Conservation (phyloP, 2,888 invertebrate species). For the Noctua fimbriata region DNA sequence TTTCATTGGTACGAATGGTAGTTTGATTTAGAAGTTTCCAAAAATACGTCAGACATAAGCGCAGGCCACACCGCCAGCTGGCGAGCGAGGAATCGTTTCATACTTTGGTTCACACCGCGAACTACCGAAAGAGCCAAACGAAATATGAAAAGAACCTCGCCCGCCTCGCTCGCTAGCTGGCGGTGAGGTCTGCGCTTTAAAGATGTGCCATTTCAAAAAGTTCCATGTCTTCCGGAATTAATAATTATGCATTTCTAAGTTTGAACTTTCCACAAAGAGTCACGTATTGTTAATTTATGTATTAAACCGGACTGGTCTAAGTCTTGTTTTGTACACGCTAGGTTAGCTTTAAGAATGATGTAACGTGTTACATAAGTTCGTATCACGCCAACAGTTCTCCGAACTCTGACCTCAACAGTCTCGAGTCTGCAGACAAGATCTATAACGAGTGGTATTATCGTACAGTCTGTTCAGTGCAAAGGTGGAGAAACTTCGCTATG, state of each 20-base stretch:
- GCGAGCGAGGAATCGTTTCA: no score
- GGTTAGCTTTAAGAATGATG: conserved; percentile 38
- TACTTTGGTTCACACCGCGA: no score
- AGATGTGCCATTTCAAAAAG: no score
- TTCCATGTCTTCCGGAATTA: no score
- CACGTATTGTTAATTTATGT: background rate
- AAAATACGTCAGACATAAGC: background rate
- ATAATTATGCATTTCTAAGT: no score
- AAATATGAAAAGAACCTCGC: no score
- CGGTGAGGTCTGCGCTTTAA: no score
- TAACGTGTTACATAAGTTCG: conserved; percentile 48
- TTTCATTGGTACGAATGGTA: background rate
- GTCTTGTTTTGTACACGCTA: conserved; percentile 15
- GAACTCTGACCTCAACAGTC: conserved; percentile 50
- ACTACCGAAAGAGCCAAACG: no score
- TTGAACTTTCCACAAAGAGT: background rate
- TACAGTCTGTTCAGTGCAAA: conserved; percentile 1
- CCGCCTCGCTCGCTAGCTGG: no score
- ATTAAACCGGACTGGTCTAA: conserved; percentile 16
- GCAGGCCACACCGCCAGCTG: no score
- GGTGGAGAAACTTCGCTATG: conserved; percentile 17
- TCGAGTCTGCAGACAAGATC: conserved; percentile 41
- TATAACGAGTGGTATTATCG: conserved; percentile 20
- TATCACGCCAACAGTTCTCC: conserved; percentile 40
- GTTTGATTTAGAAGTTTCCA: background rate